phyloP scores from a whole-genome alignment of 2,888 invertebrate genomes.

The Acrocera orbiculus region DNA sequence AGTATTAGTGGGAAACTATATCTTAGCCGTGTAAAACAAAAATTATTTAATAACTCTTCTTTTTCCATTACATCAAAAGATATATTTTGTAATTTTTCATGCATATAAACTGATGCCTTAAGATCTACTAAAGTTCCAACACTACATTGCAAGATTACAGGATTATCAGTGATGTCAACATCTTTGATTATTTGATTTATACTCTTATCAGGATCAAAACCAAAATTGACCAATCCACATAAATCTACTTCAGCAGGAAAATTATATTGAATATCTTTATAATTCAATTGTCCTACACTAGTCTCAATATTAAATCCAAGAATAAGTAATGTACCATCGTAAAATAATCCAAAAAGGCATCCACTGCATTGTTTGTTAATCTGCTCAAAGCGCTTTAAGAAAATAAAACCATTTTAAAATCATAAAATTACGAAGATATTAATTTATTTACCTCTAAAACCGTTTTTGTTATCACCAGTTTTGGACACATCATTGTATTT shows the following conservation, averaged over 20 bases:
- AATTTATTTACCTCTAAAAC: conserved; percentile 43
- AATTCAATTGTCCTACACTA: conserved; percentile 34
- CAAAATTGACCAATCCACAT: conserved; percentile 54
- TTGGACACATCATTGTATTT: conserved; percentile 54
- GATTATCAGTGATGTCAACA: conserved; percentile 66
- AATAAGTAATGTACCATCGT: conserved; percentile 50
- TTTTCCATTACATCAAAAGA: conserved; percentile 43
- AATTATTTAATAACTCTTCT: conserved; percentile 47
- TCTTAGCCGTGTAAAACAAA: conserved; percentile 49
- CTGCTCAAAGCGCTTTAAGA: conserved; percentile 45
- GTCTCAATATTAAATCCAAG: conserved; percentile 49
- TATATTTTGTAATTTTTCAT: conserved; percentile 50
- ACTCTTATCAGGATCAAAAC: conserved; percentile 42
- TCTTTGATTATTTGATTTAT: conserved; percentile 45
- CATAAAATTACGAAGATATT: no score
- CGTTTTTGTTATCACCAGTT: conserved; percentile 52
- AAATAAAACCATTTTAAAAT: conserved; percentile 7
- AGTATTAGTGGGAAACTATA: conserved; percentile 47
- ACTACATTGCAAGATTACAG: conserved; percentile 43
- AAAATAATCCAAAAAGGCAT: conserved; percentile 57
- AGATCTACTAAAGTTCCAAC: conserved; percentile 39
- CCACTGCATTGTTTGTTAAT: conserved; percentile 45
- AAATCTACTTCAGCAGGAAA: conserved; percentile 62
- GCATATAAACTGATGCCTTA: conserved; percentile 48
- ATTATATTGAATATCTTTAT: conserved; percentile 37